Evolutionary conservation across 2,113 vertebrate genomes (phyloP), one percentile per base, ranked within the genome.

Genomic region (Propithecus coquereli): DNA sequence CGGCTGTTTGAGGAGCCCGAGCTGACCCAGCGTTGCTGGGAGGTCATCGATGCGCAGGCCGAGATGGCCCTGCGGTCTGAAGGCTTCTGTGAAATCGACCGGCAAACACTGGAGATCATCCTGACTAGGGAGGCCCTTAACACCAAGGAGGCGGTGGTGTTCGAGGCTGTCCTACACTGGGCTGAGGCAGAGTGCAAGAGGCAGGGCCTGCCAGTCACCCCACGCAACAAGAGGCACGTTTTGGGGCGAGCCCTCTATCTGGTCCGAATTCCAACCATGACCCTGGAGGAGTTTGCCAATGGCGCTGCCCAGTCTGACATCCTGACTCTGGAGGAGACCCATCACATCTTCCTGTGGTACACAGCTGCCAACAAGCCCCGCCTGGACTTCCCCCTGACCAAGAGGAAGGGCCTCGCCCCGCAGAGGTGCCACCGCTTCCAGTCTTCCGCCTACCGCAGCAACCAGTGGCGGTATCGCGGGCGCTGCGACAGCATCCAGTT

Each of bases 401-500:
- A 99, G n/a, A 98, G 99, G 92, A 98, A 98, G 97, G 99, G 99
- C 61, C 98, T 99, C 0, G 96, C 97, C 3, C 99, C 99, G 0
- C 99, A 99, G 98, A 97, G 98, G 12, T 99, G 99, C 98, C 99
- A 99, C 81, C 99, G 99, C 61, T 99, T 99, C 96, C 99, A 99
- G 97, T 99, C 99, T 0, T 99, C 99, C 0, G 99, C 99, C 0
- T 99, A 99, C 93, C 99, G 99, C 92, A 99, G 99, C 99, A 99
- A 99, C 94, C 99, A 99, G 98, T 99, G 99, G 99, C 98, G 99
- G 91, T 99, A 99, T 98, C 98, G 99, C 0, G 99, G 99, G 1
- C 99, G 99, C 8, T 99, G 99, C 11, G 99, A 99, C 98, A 99
- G 99, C 98, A 99, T 99, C 97, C 99, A 99, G 98, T 99, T 99